Percentiles rank a stretch among this genome's conserved stretches.
Evolutionary conservation across 1,140 invertebrate genomes (phyloP).

Genomic region (Ostrea denselamellosa): DNA sequence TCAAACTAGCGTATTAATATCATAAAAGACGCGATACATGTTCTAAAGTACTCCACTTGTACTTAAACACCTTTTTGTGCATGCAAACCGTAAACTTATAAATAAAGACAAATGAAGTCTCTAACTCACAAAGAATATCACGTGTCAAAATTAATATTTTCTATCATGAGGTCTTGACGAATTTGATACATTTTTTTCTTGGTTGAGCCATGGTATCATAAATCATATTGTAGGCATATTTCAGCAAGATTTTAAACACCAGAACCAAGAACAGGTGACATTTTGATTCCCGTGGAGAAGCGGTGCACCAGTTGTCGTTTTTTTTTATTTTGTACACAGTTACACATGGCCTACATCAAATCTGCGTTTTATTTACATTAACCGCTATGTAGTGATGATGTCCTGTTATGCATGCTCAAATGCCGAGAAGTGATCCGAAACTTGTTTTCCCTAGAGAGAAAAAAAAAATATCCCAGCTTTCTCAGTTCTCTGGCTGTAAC

Average conservation of each 20-base stretch:
- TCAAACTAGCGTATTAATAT: background rate
- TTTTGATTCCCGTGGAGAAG: slow-evolving; percentile 26
- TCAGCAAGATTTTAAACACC: slow-evolving; percentile 6
- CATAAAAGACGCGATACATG: background rate
- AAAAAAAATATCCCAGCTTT: slow-evolving; percentile 20
- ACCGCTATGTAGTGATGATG: slow-evolving; percentile 11
- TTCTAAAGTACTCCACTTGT: background rate
- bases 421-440: slow-evolving; percentile 15
- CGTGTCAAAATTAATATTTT: slow-evolving; percentile 6
- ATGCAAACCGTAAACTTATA: background rate
- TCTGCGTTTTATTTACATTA: slow-evolving; percentile 15
- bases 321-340: slow-evolving; percentile 31
- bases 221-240: slow-evolving; percentile 4
- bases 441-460: slow-evolving; percentile 35
- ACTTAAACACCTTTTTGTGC: background rate
- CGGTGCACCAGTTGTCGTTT: slow-evolving; percentile 28
- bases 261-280: slow-evolving; percentile 33
- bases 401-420: slow-evolving; percentile 16
- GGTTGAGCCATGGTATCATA: background rate
- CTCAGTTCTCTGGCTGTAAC: background rate
- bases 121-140: background rate
- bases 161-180: background rate
- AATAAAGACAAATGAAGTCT: background rate
- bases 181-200: background rate
- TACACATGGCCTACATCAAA: slow-evolving; percentile 31